A percentile compares a stretch with the other conserved stretches of the same genome.
phyloP scores from a whole-genome alignment of 1,140 invertebrate genomes.

The Arctopsyche grandis region DNA sequence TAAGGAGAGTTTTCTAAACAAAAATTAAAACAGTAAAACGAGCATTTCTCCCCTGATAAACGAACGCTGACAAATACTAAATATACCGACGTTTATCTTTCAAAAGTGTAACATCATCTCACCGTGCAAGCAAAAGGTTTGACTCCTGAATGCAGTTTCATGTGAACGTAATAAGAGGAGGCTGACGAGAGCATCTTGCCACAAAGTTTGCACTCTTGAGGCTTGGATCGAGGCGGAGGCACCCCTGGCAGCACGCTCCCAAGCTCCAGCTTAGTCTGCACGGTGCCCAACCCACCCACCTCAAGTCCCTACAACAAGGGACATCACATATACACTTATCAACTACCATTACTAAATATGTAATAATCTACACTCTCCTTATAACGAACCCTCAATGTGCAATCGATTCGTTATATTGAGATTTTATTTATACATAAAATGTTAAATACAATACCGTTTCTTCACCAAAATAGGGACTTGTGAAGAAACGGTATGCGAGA shows the following conservation, averaged over 20 bases:
- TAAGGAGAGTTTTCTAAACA: too few species aligned
- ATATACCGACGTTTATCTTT: not conserved
- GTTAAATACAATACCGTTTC: too few species aligned
- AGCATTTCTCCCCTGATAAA: too few species aligned
- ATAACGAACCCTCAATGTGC: too few species aligned
- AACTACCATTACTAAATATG: not conserved
- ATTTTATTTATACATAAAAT: too few species aligned
- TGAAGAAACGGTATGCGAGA: too few species aligned
- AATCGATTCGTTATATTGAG: not conserved
- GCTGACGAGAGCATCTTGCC: conserved; percentile 79
- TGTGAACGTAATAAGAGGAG: conserved; percentile 82
- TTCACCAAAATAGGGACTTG: too few species aligned
- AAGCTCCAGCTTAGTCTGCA: conserved; percentile 66
- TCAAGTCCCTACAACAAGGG: conserved; percentile 60
- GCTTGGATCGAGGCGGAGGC: conserved; percentile 68
- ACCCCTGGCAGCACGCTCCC: conserved; percentile 52
- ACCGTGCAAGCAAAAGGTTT: conserved; percentile 83
- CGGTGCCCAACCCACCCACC: conserved; percentile 64
- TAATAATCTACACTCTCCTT: not conserved
- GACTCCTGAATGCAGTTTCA: conserved; percentile 81
- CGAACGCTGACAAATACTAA: too few species aligned
- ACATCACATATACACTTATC: conserved; percentile 15
- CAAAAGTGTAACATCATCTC: conserved; percentile 56
- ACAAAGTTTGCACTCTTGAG: conserved; percentile 79
- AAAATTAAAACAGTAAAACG: too few species aligned